Base-by-base conservation (phyloP, 2,797 vertebrate genomes). In the Heterohyrax brucei region DNA sequence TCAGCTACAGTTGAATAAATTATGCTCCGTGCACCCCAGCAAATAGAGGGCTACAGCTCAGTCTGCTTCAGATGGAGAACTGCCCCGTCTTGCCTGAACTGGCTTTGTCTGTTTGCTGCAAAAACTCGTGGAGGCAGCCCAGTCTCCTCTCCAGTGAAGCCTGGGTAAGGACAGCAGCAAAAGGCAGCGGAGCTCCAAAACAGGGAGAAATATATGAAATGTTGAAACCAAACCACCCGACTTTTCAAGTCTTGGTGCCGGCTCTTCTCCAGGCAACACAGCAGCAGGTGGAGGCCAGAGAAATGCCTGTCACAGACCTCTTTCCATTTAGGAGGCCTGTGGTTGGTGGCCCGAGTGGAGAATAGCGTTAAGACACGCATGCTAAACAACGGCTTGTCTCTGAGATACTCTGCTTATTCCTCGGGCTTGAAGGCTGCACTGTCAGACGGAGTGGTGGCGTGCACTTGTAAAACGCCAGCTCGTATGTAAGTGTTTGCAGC, bases 1-100 rank as follows among this genome's bases (percentile, higher is more conserved):
- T 95, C 62, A 77, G 66, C 73, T 91, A 86, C 79, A 26, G 87
- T 83, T 92, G 94, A 97, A 96, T 86, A 96, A 97, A 92, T 95
- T 94, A 90, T 33, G 44, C 82, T 50, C 78, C 95, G 16, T 66
- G 85, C 48, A 68, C 70, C 90, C 89, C 75, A 79, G 89, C 44
- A 13, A 33, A 97, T 94, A 98, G 96, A 95, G 48, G 8, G 53
- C 75, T 24, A 26, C 90, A 77, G 7, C 88, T 93, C 91, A 22
- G n/a, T 92, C 53, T 30, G 44, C 92, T 96, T 97, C 62, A 26
- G 33, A 96, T 46, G 79, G 70, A 21, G 18, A 75, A 33, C 62
- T 70, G 87, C 68, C 82, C 46, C 26, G 50, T 94, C 64, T 89
- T 85, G 70, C 73, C 82, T 95, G 77, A 96, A 83, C 70, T 89